phyloP scores from a whole-genome alignment of 1,140 invertebrate species.

The Atopsyche davidsoni region DNA sequence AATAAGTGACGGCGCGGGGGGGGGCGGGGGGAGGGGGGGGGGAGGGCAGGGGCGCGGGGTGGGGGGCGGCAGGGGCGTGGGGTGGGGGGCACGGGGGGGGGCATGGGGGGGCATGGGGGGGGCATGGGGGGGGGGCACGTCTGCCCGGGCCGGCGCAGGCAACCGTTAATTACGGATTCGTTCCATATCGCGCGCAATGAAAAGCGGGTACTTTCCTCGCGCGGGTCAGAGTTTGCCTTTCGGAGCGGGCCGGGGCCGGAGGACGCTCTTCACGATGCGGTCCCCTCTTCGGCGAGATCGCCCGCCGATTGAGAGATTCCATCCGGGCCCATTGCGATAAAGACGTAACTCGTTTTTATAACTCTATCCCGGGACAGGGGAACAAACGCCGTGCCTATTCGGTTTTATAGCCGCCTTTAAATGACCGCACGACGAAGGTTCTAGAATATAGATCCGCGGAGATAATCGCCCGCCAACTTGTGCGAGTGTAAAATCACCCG shows the following conservation, averaged over 20 bases:
- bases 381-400: not conserved
- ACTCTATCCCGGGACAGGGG: conserved; percentile 1
- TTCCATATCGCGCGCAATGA: conserved; percentile 30
- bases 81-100: no score
- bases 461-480: no score
- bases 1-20: conserved; percentile 18
- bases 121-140: conserved; percentile 18
- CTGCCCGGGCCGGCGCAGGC: conserved; percentile 16
- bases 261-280: no score
- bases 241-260: conserved; percentile 16
- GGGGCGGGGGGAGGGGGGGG: conserved; percentile 5
- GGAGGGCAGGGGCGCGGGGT: conserved; percentile 12
- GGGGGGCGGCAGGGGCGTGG: no score
- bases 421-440: not conserved
- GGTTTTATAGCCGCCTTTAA: not conserved
- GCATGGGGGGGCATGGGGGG: no score
- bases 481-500: no score
- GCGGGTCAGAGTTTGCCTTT: conserved; percentile 28
- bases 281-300: no score
- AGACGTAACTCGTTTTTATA: conserved; percentile 13
- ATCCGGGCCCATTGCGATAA: conserved; percentile 4
- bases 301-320: conserved; percentile 11
- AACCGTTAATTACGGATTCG: conserved; percentile 31
- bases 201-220: conserved; percentile 22
- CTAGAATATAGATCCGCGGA: not conserved